A percentile compares a stretch with the other conserved stretches of the same genome.
phyloP scores from a whole-genome alignment of 2,797 vertebrate genomes.

The Pterois miles region DNA sequence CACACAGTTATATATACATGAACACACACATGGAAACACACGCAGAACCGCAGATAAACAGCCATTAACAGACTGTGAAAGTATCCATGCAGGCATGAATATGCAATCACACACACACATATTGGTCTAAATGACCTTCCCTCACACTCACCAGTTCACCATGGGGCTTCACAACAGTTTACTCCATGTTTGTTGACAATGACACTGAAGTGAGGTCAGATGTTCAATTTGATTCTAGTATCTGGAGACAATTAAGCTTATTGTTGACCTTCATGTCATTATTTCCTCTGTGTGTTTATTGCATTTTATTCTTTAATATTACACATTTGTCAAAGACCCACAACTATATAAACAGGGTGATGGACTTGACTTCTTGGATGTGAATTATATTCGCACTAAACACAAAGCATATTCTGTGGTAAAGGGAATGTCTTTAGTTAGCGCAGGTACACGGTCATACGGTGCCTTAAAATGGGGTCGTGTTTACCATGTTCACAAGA shows the following conservation, averaged over 20 bases:
- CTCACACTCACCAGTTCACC: background rate
- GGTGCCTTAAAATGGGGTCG: too few relatives aligned
- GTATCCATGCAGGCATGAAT: background rate
- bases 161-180: background rate
- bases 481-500: too few relatives aligned
- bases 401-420: too few relatives aligned
- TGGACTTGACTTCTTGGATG: too few relatives aligned
- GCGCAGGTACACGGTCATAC: background rate
- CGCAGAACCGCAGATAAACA: background rate
- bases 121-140: background rate
- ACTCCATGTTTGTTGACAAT: background rate
- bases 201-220: background rate
- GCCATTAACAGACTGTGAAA: background rate
- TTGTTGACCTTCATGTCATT: background rate
- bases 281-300: background rate
- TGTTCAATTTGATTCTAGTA: too few relatives aligned
- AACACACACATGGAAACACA: background rate
- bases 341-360: background rate
- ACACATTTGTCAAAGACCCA: background rate
- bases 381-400: too few relatives aligned
- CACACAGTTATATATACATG: background rate
- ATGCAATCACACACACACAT: background rate
- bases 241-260: background rate
- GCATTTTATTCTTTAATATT: background rate
- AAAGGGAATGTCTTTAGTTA: background rate